A percentile compares a stretch with the other conserved stretches of the same genome.
phyloP scores from a whole-genome alignment of 2,113 vertebrate species.

The Tachuris rubrigastra region DNA sequence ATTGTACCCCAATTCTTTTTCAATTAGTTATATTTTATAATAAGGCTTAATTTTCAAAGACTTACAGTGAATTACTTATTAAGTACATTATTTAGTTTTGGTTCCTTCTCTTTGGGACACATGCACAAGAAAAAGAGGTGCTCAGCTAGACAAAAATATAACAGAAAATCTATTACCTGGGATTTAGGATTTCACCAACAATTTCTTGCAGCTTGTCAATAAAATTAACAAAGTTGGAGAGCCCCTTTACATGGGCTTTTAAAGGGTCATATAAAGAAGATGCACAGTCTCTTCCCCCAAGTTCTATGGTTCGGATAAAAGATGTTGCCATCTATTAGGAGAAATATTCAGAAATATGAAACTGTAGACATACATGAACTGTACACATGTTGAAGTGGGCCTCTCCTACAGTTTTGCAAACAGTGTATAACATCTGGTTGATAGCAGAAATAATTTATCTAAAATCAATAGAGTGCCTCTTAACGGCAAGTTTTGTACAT shows the following conservation, averaged over 20 bases:
- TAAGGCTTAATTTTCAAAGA: not conserved
- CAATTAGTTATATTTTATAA: not conserved
- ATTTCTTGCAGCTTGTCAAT: conserved; percentile 89
- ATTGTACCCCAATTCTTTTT: not conserved
- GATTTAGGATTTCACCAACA: conserved; percentile 85
- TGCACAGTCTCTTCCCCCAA: conserved; percentile 89
- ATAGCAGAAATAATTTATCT: not conserved
- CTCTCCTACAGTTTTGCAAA: not conserved
- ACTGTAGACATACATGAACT: not conserved
- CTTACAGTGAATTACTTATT: not conserved
- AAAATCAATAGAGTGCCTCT: not conserved
- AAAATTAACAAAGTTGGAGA: conserved; percentile 86
- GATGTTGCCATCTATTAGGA: conserved; percentile 80
- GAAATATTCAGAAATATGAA: conserved; percentile 26
- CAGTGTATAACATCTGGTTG: not conserved
- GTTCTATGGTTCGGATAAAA: conserved; percentile 87
- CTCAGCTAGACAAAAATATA: not conserved
- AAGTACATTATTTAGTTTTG: not conserved
- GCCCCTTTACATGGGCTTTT: conserved; percentile 85
- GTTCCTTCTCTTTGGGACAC: rapidly evolving
- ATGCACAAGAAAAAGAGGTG: not conserved
- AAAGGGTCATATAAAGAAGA: conserved; percentile 85
- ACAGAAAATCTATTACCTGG: conserved; percentile 79
- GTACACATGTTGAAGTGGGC: not conserved
- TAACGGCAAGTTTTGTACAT: not conserved